A percentile compares a stretch with the other conserved stretches of the same genome.
These are phyloP conservation scores for Holacanthus passer DNA, from an alignment of 2,113 vertebrate genomes.

Conservation along the genomic window DNA sequence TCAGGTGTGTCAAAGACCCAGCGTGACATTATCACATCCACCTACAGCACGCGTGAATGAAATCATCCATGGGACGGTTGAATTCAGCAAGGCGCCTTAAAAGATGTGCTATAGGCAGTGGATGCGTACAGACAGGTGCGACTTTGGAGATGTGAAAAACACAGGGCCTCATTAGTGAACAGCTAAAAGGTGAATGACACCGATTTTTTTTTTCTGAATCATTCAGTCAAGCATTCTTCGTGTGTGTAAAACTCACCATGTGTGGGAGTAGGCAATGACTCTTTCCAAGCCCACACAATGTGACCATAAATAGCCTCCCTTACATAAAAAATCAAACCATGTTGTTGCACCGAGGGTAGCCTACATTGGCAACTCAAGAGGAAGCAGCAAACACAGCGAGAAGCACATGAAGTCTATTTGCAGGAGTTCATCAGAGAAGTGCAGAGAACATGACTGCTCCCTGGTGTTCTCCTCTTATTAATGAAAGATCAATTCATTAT, in stretches of 20 bases:
- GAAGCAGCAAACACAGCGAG: background rate
- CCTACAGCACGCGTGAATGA: constrained; percentile 72
- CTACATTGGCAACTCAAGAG: background rate
- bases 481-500: constrained; percentile 74
- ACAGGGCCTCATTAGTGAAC: constrained; percentile 40
- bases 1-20: constrained; percentile 71
- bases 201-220: constrained; percentile 67
- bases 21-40: constrained; percentile 74
- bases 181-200: constrained; percentile 70
- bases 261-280: constrained; percentile 72
- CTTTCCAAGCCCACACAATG: constrained; percentile 71
- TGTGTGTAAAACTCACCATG: constrained; percentile 71
- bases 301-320: constrained; percentile 73
- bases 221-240: constrained; percentile 64
- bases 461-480: constrained; percentile 62
- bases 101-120: constrained; percentile 35
- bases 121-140: constrained; percentile 58
- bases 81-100: constrained; percentile 44
- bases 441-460: constrained; percentile 53
- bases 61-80: constrained; percentile 54
- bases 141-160: constrained; percentile 32
- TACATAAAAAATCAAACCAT: constrained; percentile 57
- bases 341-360: constrained; percentile 9
- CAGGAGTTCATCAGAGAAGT: constrained; percentile 41
- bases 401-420: constrained; percentile 34